A percentile compares a stretch with the other conserved stretches of the same genome.
Conservation (phyloP, 1,140 invertebrate genomes). For the Meloidogyne chitwoodi region DNA sequence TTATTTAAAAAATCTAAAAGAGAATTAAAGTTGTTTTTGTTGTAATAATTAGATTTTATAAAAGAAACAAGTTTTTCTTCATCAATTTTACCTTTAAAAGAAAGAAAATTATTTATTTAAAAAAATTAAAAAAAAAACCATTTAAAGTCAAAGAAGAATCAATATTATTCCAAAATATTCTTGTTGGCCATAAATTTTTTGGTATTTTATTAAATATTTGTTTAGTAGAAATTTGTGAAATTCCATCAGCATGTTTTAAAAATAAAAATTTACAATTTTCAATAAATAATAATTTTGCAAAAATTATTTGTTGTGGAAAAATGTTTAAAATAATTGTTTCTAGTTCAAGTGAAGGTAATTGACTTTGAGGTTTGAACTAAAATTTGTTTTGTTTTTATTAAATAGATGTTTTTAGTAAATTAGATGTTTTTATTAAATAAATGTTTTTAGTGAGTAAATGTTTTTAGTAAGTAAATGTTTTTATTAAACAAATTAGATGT, state of each 20-base stretch:
- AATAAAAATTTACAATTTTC: conserved; percentile 18
- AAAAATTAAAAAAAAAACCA: background rate
- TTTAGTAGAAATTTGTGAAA: background rate
- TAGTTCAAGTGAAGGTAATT: conserved; percentile 14
- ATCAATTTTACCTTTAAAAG: conserved; percentile 12
- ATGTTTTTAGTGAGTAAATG: no score
- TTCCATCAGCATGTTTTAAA: background rate
- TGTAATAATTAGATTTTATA: background rate
- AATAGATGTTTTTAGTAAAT: no score
- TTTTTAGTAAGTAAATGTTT: no score
- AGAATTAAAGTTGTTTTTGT: background rate
- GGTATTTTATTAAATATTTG: conserved; percentile 1
- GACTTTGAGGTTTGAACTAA: conserved; percentile 21
- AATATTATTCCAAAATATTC: conserved; percentile 9
- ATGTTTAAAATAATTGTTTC: background rate
- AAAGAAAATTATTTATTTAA: background rate
- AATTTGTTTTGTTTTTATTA: no score
- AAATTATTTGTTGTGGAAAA: conserved; percentile 19
- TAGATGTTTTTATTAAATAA: no score
- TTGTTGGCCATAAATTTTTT: conserved; percentile 20
- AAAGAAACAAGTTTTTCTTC: background rate
- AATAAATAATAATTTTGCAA: conserved; percentile 13
- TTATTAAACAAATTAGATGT: no score
- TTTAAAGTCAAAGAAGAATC: background rate
- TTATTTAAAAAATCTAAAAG: conserved; percentile 4